Base-by-base conservation (phyloP, 2,888 invertebrate species). In the Aphidoletes aphidimyza region DNA sequence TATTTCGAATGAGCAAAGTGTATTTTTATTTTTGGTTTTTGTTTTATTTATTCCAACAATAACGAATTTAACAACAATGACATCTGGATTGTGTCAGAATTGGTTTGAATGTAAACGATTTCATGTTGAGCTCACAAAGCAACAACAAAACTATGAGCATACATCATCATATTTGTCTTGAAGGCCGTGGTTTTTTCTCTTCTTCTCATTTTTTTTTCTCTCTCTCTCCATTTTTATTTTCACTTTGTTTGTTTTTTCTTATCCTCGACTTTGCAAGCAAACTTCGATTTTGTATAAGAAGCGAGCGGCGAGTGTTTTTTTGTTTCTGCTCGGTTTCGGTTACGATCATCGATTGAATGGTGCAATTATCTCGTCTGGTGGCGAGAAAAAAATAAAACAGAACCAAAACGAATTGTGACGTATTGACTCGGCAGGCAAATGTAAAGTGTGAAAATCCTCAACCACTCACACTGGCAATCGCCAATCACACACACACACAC, bases 31-130 rank as follows among this genome's bases (percentile, higher is more conserved):
- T 17, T 17, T 47, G n/a, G n/a, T n/a, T n/a, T n/a, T n/a, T n/a
- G n/a, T n/a, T n/a, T n/a, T n/a, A 9, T 42, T 42, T 42, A 42
- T 42, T 9, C 42, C 6, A 42, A 42, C 6, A 42, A 42, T 9
- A 42, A 42, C 6, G 14, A 42, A 11, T 17, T 2, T 11, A 47
- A 47, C 17, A 47, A 47, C 47, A 47, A 54, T 5, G 54, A 54
- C 54, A 54, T 54, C 22, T 54, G 54, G 54, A 54, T 54, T 54
- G n/a, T 54, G 26, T 54, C 54, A 54, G 22, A 54, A 54, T 54
- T 26, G 22, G 26, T 5, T 54, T 54, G 47, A 5, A 19, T 14
- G 54, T 54, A 26, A 26, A 54, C 22, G 26, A 14, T 42, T 42
- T 42, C 8, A 42, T 6, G 14, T n/a, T n/a, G n/a, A n/a, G n/a